These are phyloP conservation scores for Psittacula derbiana DNA, from an alignment of 2,797 vertebrate species.

Conservation along the genomic window DNA sequence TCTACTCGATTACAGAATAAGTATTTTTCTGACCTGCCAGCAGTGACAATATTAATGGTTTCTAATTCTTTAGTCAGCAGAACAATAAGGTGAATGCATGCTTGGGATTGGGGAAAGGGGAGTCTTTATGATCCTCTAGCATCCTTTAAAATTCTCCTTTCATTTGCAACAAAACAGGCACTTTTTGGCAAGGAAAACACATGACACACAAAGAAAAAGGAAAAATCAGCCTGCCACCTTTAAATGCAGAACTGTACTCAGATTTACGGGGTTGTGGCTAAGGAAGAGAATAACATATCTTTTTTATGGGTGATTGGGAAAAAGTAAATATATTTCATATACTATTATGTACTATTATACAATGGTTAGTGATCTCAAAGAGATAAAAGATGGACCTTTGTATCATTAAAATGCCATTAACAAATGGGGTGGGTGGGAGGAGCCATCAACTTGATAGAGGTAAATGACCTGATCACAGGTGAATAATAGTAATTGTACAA, in stretches of 20 bases:
- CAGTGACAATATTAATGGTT: slow-evolving; percentile 65
- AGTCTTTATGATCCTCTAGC: slow-evolving; percentile 47
- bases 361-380: slow-evolving; percentile 20
- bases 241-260: slow-evolving; percentile 6
- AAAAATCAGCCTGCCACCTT: slow-evolving; percentile 46
- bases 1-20: slow-evolving; percentile 21
- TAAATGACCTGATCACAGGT: slow-evolving; percentile 55
- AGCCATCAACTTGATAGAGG: neutral
- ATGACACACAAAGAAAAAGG: slow-evolving; percentile 31
- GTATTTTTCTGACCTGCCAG: slow-evolving; percentile 67
- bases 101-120: slow-evolving; percentile 8
- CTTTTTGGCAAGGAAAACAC: slow-evolving; percentile 59
- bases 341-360: neutral
- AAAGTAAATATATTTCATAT: slow-evolving; percentile 29
- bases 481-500: slow-evolving; percentile 33
- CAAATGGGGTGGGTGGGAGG: slow-evolving; percentile 33
- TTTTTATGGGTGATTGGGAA: slow-evolving; percentile 30
- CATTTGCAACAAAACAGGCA: slow-evolving; percentile 55
- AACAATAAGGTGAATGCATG: slow-evolving; percentile 23
- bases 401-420: slow-evolving; percentile 54
- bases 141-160: slow-evolving; percentile 58
- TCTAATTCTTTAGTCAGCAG: slow-evolving; percentile 67
- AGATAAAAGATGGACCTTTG: slow-evolving; percentile 18
- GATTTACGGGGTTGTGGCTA: slow-evolving; percentile 52
- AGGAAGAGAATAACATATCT: slow-evolving; percentile 33